phyloP scores from a whole-genome alignment of 2,888 invertebrate genomes.

The Acleris emargana region DNA sequence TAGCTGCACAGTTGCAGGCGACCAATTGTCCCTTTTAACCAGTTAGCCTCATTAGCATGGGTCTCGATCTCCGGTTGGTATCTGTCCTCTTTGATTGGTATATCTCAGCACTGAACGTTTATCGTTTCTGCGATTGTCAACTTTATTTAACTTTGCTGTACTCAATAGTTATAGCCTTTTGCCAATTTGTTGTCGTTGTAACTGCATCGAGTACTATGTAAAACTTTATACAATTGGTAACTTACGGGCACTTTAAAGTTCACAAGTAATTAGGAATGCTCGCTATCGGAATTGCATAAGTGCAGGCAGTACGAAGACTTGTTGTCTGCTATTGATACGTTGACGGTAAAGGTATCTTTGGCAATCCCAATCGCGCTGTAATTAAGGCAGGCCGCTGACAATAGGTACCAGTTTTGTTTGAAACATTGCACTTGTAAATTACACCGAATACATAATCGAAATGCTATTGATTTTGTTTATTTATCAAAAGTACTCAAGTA shows the following conservation, averaged over 20 bases:
- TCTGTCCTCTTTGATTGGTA: slow-evolving; percentile 47
- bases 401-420: slow-evolving; percentile 54
- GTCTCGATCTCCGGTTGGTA: slow-evolving; percentile 43
- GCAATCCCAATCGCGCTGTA: slow-evolving; percentile 57
- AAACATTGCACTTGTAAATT: slow-evolving; percentile 45
- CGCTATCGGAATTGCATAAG: not conserved
- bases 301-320: slow-evolving; percentile 41
- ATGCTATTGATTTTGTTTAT: too few relatives aligned
- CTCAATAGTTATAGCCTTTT: too few relatives aligned
- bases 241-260: too few relatives aligned
- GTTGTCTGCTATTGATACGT: slow-evolving; percentile 71
- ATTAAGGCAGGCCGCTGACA: slow-evolving; percentile 58
- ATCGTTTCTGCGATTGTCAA: not conserved
- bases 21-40: slow-evolving; percentile 71
- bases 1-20: slow-evolving; percentile 63
- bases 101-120: not conserved
- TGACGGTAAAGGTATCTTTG: slow-evolving; percentile 71
- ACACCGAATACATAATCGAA: too few relatives aligned
- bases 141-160: too few relatives aligned
- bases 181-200: too few relatives aligned
- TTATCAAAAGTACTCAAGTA: too few relatives aligned
- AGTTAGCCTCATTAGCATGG: slow-evolving; percentile 73
- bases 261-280: too few relatives aligned
- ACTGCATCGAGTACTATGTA: too few relatives aligned
- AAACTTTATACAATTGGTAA: too few relatives aligned